These are phyloP conservation scores for Alethe diademata DNA, from an alignment of 2,113 vertebrate genomes.

Conservation along the genomic window DNA sequence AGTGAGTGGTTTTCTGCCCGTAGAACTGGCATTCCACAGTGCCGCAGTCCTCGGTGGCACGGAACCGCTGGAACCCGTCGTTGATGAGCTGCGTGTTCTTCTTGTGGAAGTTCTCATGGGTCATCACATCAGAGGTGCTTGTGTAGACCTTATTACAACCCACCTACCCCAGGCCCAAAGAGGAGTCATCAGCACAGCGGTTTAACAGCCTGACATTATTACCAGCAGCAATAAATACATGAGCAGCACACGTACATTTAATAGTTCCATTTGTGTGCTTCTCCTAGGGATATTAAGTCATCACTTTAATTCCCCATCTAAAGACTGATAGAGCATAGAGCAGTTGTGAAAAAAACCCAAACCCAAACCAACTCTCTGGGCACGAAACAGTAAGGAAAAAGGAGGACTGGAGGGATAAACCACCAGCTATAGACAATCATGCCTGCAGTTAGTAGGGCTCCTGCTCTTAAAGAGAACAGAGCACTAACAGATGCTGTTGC, in stretches of 20 bases:
- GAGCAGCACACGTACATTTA: not conserved
- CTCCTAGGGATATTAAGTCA: conserved; percentile 13
- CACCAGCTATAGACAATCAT: not conserved
- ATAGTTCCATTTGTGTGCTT: not conserved
- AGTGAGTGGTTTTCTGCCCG: conserved; percentile 98
- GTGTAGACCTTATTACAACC: conserved; percentile 99
- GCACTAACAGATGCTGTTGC: not conserved
- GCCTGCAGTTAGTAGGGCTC: not conserved
- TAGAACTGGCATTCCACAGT: conserved; percentile 96
- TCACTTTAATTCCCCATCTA: not conserved
- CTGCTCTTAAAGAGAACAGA: not conserved
- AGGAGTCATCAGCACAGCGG: not conserved
- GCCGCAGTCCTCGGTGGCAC: conserved; percentile 96
- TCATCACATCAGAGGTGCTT: conserved; percentile 98
- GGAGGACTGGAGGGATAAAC: not conserved
- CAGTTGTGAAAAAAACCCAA: not conserved
- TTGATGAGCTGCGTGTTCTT: conserved; percentile 99
- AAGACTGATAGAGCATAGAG: not conserved
- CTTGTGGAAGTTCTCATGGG: conserved; percentile 99
- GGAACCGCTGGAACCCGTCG: conserved; percentile 97
- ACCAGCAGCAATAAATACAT: not conserved
- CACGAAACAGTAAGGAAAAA: not conserved
- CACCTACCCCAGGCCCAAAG: conserved; percentile 78
- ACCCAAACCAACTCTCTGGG: not conserved
- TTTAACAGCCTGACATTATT: not conserved